Conservation (phyloP, 2,797 vertebrate genomes). For the Gallinago nigripennis region DNA sequence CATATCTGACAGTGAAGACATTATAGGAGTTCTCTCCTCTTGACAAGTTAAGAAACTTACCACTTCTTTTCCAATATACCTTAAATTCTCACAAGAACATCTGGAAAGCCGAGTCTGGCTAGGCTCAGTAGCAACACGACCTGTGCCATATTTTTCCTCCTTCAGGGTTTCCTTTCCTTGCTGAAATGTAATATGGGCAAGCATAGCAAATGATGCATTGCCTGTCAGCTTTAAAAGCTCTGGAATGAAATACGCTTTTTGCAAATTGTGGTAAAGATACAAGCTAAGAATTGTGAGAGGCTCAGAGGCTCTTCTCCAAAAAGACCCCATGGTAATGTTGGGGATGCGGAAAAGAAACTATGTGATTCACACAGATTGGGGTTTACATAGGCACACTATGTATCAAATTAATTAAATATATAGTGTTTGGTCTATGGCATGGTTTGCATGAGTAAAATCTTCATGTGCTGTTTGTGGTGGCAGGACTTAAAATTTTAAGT, state of each 20-base stretch:
- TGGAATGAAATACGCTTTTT: background rate
- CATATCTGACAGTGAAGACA: constrained; percentile 55
- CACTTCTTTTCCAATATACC: constrained; percentile 22
- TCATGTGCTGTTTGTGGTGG: background rate
- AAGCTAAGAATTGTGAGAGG: background rate
- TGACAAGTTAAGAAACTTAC: constrained; percentile 62
- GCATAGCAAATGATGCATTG: background rate
- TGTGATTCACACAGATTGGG: background rate
- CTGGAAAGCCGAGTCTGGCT: background rate
- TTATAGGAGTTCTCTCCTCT: constrained; percentile 55
- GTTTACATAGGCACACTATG: background rate
- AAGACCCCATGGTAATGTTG: background rate
- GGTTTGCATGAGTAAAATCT: background rate
- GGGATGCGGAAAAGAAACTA: background rate
- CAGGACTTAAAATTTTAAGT: background rate
- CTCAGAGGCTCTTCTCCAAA: background rate
- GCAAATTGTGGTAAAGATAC: background rate
- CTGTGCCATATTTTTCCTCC: background rate
- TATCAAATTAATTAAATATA: background rate
- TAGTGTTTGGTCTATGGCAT: background rate
- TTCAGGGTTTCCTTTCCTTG: background rate
- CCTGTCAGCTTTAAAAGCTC: background rate
- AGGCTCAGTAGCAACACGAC: background rate
- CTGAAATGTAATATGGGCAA: background rate
- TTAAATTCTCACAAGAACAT: background rate